Evolutionary conservation across 2,113 vertebrate species (phyloP), one percentile per base, ranked within the genome.

Genomic region (Fukomys damarensis): DNA sequence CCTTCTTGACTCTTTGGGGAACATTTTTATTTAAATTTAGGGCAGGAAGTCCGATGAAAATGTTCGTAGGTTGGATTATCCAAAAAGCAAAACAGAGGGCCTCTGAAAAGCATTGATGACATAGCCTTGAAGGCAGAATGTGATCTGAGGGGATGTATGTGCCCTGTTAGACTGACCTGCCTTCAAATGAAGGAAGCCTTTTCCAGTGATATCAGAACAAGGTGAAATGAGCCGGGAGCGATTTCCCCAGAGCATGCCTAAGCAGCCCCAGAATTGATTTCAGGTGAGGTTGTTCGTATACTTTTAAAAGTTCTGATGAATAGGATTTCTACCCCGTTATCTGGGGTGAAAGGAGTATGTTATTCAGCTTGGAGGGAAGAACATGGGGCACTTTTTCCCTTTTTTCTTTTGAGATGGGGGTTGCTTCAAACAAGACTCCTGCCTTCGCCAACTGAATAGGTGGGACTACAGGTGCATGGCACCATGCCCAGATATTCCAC

Each of bases 231-330:
- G 17, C 35, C 54, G 24, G n/a, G 35, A 59, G 70, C 30, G 17
- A 66, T 66, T 91, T 85, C 32, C 41, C 87, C 58, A 19, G 1
- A n/a, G 5, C 1, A 28, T 35, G 26, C 26, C n/a, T 68, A 68
- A 46, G 32, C 9, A 56, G 83, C 63, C 52, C 68, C 54, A 68
- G 66, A 63, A 82, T 6, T 63, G 63, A 65, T 32, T 80, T 74
- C 63, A 93, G 93, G 49, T 74, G 61, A 81, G 19, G 35, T 59
- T 72, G 19, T 63, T 96, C 35, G 83, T 1, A 22, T 30, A 74
- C 52, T 80, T 93, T 54, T 38, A 80, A 91, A 93, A 32, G 35
- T 80, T 91, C 49, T 84, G 38, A 88, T 79, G 68, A 70, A 52
- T 2, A 84, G 46, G 41, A 46, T 7, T 79, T 65, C 56, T 72